Evolutionary conservation across 2,113 vertebrate genomes (phyloP), one percentile per base, ranked within the genome.

Genomic region (Anoura caudifer): DNA sequence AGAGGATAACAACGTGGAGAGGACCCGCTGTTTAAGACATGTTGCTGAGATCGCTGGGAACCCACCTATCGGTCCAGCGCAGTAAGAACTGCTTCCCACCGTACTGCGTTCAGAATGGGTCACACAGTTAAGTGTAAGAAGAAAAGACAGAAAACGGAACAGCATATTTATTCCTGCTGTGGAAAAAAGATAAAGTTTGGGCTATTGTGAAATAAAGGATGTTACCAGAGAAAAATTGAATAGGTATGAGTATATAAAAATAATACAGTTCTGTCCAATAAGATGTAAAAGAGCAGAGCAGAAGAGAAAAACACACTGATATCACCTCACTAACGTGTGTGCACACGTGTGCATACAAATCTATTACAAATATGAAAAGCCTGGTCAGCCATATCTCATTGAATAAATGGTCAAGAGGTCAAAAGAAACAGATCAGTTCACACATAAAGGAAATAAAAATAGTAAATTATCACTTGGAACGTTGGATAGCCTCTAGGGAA

Each of bases 231-330:
- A 94, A 43, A 83, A 89, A 95, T 12, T 77, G 70, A 86, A 69
- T 73, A 82, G 33, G 47, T 56, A 76, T 81, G 90, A 91, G 76
- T 69, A 91, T 50, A 63, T 93, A 93, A 88, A 96, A 92, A 89
- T 75, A 67, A 67, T 95, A 88, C 19, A 69, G 63, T 61, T 91
- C 85, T 81, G 22, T 36, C 63, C 36, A 59, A 36, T 65, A 38
- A 95, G 80, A 88, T 79, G 24, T 67, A 82, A n/a, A 80, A 90
- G 76, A 70, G 69, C 7, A 41, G 16, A 73, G 67, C 2, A 86
- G 56, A 47, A 43, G 50, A 92, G 54, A 43, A 69, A 72, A 56
- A 73, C 87, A 70, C 45, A 84, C 38, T 47, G 69, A 70, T 59
- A 91, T 36, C 65, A 56, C 22, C 52, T 75, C 83, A 83, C 33